These are phyloP conservation scores for Leptonema lineaticorne DNA, from an alignment of 1,140 invertebrate species.

Conservation along the genomic window DNA sequence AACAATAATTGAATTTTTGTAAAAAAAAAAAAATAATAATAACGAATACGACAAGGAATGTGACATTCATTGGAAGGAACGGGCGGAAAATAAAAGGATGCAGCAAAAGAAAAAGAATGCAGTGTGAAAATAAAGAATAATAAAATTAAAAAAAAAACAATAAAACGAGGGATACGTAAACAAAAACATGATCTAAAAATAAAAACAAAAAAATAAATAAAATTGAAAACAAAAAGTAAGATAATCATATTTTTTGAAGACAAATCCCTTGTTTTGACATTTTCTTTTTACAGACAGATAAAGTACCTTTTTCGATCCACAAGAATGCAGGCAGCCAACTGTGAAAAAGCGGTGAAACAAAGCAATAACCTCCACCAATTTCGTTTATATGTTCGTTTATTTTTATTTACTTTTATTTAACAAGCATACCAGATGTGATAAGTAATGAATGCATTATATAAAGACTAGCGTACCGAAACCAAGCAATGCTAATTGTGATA, in stretches of 20 bases:
- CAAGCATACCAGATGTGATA: constrained; percentile 34
- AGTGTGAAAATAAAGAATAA: constrained; percentile 48
- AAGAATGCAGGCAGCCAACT: constrained; percentile 34
- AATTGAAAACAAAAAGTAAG: constrained; percentile 25
- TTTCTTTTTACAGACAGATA: constrained; percentile 24
- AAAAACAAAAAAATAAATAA: constrained; percentile 18
- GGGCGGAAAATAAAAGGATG: constrained; percentile 54
- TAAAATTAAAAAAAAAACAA: constrained; percentile 40
- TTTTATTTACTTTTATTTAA: constrained; percentile 20
- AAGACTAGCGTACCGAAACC: constrained; percentile 34
- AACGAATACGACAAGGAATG: too few species aligned
- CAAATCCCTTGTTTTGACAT: constrained; percentile 40
- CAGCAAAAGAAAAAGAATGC: constrained; percentile 67
- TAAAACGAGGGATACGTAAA: constrained; percentile 39
- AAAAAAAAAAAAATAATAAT: constrained; percentile 32
- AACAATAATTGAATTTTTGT: constrained; percentile 52
- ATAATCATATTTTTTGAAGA: constrained; percentile 35
- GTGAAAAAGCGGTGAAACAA: constrained; percentile 40
- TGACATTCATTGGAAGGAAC: too few species aligned
- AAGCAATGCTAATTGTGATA: constrained; percentile 24
- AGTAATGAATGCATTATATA: constrained; percentile 28
- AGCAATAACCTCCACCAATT: constrained; percentile 35
- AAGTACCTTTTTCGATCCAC: constrained; percentile 37
- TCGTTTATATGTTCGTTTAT: constrained; percentile 6
- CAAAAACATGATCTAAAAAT: constrained; percentile 37